A percentile compares a stretch with the other conserved stretches of the same genome.
Conservation (phyloP, 2,113 vertebrate species). For the Callospermophilus lateralis region DNA sequence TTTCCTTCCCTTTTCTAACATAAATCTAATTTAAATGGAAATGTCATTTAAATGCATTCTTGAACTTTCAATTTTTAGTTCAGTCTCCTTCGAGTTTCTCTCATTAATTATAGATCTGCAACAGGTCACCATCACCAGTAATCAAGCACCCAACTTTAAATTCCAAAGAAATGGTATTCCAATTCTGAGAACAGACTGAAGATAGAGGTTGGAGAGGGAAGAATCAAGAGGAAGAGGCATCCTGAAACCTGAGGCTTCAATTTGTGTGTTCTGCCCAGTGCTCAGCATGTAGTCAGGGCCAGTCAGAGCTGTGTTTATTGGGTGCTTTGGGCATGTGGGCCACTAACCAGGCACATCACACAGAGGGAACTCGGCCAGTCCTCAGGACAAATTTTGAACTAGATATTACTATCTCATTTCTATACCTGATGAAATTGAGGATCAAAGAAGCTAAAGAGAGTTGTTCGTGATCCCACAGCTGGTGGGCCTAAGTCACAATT, state of each 20-base stretch:
- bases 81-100: background rate
- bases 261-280: background rate
- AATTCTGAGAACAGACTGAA: background rate
- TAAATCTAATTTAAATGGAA: slow-evolving; percentile 43
- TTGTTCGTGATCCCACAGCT: background rate
- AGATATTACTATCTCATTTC: background rate
- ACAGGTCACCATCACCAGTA: background rate
- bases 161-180: background rate
- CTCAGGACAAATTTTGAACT: background rate
- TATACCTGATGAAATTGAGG: background rate
- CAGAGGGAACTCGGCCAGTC: background rate
- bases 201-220: background rate
- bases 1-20: background rate
- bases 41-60: background rate
- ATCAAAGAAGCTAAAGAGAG: slow-evolving; percentile 2
- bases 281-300: background rate
- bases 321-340: background rate
- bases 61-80: background rate
- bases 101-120: slow-evolving; percentile 16
- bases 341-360: background rate
- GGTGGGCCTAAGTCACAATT: background rate
- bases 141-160: background rate
- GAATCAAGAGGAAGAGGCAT: background rate
- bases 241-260: background rate
- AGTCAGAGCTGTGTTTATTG: background rate